Base-by-base conservation (phyloP, 1,140 invertebrate species). In the Cyclina sinensis region DNA sequence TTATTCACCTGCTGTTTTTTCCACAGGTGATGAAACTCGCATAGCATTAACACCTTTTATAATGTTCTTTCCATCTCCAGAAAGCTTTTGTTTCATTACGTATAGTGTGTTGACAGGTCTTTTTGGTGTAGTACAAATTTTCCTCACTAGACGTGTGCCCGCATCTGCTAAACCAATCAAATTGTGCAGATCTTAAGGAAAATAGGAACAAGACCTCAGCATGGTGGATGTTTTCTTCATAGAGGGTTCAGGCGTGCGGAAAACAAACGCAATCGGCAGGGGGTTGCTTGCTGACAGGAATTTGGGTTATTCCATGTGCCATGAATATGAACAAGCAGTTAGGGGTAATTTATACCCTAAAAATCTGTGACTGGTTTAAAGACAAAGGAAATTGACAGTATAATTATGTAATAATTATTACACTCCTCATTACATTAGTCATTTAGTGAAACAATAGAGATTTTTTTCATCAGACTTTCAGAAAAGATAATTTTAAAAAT, bases 1-100 rank as follows among this genome's bases (percentile, higher is more conserved):
- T 79, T 68, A 78, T 87, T 79, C 62, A 87, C 85, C 74, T 80
- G 85, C 48, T 70, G 85, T 87, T 84, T 84, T 84, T 84, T 68
- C n/a, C 85, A 30, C 39, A 54, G 59, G 74, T 80, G 85, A 79
- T 87, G 85, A 87, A 68, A 87, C 24, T 46, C n/a, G 12, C 32
- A 21, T 2, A 9, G 57, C 85, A 87, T 87, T 87, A 87, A 51
- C 85, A 87, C 85, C 62, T 79, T 80, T 68, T 57, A n/a, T 87
- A 87, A 87, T 87, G 59, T 51, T 27, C 74, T 87, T 87, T 48
- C 85, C 74, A 80, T 87, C n/a, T 16, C 24, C 14, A 54, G 18
- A 18, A 12, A 54, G 37, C 51, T 87, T 87, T 70, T 79, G 74
- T 80, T 87, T 57, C 85, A 43, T 68, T 35, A 80, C 37, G 57